phyloP scores from a whole-genome alignment of 2,888 invertebrate genomes.

The Caenorhabditis angaria region DNA sequence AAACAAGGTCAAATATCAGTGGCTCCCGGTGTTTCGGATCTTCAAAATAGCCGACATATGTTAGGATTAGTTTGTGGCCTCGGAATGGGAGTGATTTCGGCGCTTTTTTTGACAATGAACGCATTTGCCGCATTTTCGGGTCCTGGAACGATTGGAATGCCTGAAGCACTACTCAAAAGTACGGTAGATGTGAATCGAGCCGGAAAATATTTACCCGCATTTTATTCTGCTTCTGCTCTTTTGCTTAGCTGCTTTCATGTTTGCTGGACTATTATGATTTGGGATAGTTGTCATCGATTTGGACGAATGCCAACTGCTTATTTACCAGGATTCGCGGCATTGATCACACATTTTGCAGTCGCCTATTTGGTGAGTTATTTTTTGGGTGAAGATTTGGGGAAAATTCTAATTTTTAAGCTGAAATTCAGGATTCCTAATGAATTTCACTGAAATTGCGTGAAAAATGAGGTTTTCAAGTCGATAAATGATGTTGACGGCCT shows the following conservation, averaged over 20 bases:
- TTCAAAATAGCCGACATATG: slow-evolving; percentile 85
- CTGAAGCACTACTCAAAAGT: slow-evolving; percentile 36
- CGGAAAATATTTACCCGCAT: slow-evolving; percentile 46
- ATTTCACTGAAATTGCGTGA: too few relatives aligned
- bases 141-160: slow-evolving; percentile 91
- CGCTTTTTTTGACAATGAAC: slow-evolving; percentile 91
- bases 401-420: neutral
- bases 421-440: too few relatives aligned
- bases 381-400: neutral
- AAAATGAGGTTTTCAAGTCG: neutral
- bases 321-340: slow-evolving; percentile 43
- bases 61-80: slow-evolving; percentile 91
- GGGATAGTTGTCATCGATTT: slow-evolving; percentile 55
- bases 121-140: slow-evolving; percentile 92
- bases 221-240: slow-evolving; percentile 43
- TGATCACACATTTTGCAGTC: slow-evolving; percentile 43
- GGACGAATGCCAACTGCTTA: slow-evolving; percentile 22
- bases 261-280: slow-evolving; percentile 81
- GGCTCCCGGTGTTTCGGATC: slow-evolving; percentile 72
- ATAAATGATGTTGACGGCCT: neutral
- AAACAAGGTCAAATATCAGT: slow-evolving; percentile 76
- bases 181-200: slow-evolving; percentile 31
- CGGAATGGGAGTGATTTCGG: slow-evolving; percentile 92
- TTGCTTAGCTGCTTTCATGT: slow-evolving; percentile 80
- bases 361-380: slow-evolving; percentile 36